Base-by-base conservation (phyloP, 2,888 invertebrate genomes). In the Eupithecia subumbrata region DNA sequence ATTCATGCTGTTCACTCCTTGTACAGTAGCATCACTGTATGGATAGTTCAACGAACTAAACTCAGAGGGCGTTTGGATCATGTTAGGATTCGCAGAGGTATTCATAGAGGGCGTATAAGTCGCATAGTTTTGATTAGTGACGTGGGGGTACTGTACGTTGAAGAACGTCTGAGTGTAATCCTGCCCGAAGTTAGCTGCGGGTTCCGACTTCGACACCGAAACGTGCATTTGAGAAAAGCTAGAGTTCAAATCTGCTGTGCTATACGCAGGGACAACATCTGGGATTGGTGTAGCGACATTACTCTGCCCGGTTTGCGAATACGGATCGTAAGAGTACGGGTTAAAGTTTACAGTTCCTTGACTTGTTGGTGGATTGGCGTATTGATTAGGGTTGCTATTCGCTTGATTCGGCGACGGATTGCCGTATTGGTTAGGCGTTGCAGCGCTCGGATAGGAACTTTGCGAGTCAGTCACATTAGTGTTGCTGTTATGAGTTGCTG, bases 161-260 rank as follows among this genome's bases (percentile, higher is more conserved):
- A 92, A 93, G 79, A 87, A 93, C 1, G 91, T 93, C 72, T 94
- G 91, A 0, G 91, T 87, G 77, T 93, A 93, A 71, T 93, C 92
- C 0, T 84, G 80, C 0, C 83, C 85, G 72, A 85, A 89, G 40
- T 81, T 84, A 34, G 78, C 74, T 0, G 77, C 75, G 0, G 86
- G 81, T 5, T 90, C 90, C 0, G 87, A 76, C 79, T 91, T 92
- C 0, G 52, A 11, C 52, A 72, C 86, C 0, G 89, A 80, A 1
- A 94, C 84, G 48, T 93, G 91, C 93, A 95, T 91, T 75, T 93
- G 90, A 0, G 91, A 87, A 76, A 95, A 93, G 72, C 87, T 91
- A 0, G 88, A 80, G 73, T 84, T 88, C 78, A 94, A 84, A 34
- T 94, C 93, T 0, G 81, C 76, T 69, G 88, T 88, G 66, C 85